Percentiles rank a stretch among this genome's conserved stretches.
Evolutionary conservation across 2,797 vertebrate genomes (phyloP).

Genomic region (Bovichtus variegatus): DNA sequence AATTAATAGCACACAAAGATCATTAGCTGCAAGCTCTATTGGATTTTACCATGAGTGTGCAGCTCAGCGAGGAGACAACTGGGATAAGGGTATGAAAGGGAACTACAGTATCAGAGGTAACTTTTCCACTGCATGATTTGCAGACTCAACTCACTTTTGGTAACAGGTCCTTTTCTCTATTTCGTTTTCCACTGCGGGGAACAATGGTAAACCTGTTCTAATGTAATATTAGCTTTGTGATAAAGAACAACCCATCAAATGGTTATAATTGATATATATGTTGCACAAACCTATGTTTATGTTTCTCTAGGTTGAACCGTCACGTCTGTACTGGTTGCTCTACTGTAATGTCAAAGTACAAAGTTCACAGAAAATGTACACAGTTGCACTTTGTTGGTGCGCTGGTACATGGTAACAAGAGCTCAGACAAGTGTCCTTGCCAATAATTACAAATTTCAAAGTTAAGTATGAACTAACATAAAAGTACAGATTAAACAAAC

Average conservation of each 20-base stretch:
- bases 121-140: neutral
- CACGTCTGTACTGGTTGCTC: constrained; percentile 10
- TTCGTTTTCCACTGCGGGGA: neutral
- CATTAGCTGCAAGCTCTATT: constrained; percentile 4
- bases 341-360: constrained; percentile 25
- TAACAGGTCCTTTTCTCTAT: no score
- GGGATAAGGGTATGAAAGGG: neutral
- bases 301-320: constrained; percentile 15
- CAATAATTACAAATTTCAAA: constrained; percentile 37
- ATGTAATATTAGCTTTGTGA: neutral
- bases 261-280: neutral
- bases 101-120: neutral
- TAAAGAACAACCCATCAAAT: constrained; percentile 11
- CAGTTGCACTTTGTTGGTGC: constrained; percentile 21
- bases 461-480: constrained; percentile 7
- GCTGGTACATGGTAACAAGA: constrained; percentile 15
- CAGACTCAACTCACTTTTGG: no score
- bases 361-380: constrained; percentile 46
- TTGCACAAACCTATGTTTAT: constrained; percentile 15
- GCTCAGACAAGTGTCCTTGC: constrained; percentile 5
- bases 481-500: constrained; percentile 36
- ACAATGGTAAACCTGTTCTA: neutral
- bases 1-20: constrained; percentile 22
- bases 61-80: neutral
- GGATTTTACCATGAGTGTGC: constrained; percentile 3